Evolutionary conservation across 2,113 vertebrate species (phyloP).

Genomic region (Sturnus vulgaris): DNA sequence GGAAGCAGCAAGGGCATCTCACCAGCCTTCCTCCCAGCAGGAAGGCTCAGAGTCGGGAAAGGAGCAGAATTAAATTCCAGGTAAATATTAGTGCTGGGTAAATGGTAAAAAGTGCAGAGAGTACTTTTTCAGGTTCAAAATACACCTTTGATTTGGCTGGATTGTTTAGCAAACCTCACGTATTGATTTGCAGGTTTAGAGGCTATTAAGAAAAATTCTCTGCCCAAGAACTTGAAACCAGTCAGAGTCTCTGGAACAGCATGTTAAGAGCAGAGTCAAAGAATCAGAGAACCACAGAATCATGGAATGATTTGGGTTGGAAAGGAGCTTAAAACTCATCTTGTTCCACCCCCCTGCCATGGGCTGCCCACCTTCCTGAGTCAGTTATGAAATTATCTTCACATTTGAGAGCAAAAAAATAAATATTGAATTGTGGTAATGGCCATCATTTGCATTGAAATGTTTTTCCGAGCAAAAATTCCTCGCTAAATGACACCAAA

Average conservation of each 20-base stretch:
- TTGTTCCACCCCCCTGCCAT: neutral
- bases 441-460: slow-evolving; percentile 35
- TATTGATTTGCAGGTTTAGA: neutral
- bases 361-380: neutral
- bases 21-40: neutral
- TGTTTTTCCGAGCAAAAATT: neutral
- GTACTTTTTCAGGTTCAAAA: neutral
- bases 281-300: neutral
- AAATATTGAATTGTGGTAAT: slow-evolving; percentile 25
- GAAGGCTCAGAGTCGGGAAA: neutral
- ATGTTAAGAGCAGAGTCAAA: fast-evolving
- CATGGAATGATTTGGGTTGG: neutral
- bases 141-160: neutral
- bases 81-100: neutral
- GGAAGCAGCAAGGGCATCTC: neutral
- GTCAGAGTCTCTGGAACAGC: neutral
- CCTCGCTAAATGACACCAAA: neutral
- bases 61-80: neutral
- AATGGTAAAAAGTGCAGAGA: neutral
- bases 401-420: neutral
- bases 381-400: neutral
- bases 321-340: neutral
- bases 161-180: neutral
- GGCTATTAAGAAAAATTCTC: neutral
- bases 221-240: neutral